Evolutionary conservation across 2,888 invertebrate species (phyloP).

Genomic region (Sacculina carcini): DNA sequence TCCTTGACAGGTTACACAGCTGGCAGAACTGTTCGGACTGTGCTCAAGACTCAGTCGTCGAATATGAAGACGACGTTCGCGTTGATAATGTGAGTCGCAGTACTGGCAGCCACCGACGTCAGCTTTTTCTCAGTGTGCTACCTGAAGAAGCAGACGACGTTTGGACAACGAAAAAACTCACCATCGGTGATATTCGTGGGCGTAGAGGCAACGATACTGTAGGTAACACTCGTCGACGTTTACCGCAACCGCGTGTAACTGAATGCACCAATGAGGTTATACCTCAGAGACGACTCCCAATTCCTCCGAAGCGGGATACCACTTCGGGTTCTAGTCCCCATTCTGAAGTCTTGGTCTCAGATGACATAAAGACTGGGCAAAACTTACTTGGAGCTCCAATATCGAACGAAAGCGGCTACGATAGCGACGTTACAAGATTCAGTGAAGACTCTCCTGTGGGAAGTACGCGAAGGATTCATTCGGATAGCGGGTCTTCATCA

Average conservation of each 20-base stretch:
- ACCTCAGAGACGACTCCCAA: not conserved
- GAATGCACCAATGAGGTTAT: slow-evolving; percentile 1
- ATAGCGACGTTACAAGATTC: slow-evolving; percentile 36
- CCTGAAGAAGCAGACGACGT: slow-evolving; percentile 35
- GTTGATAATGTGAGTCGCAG: slow-evolving; percentile 5
- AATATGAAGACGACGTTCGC: slow-evolving; percentile 6
- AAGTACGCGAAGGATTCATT: not conserved
- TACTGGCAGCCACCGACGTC: not conserved
- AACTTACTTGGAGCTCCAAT: slow-evolving; percentile 1
- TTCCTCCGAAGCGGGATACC: not conserved
- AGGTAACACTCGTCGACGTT: not conserved
- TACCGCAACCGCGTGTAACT: not conserved
- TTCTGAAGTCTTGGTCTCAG: slow-evolving; percentile 2
- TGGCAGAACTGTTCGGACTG: no score
- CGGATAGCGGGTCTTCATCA: no score
- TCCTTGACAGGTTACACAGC: no score
- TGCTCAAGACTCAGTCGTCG: slow-evolving; percentile 7
- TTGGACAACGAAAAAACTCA: slow-evolving; percentile 4
- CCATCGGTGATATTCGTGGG: slow-evolving; percentile 2
- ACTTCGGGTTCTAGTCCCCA: not conserved
- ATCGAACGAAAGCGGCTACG: slow-evolving; percentile 48
- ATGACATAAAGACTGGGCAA: slow-evolving; percentile 1
- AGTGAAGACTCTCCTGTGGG: slow-evolving; percentile 11
- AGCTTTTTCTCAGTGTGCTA: slow-evolving; percentile 31
- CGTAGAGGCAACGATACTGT: slow-evolving; percentile 1